Percentiles rank a stretch among this genome's conserved stretches.
Conservation (phyloP, 2,113 vertebrate genomes). For the Calidris pugnax region DNA sequence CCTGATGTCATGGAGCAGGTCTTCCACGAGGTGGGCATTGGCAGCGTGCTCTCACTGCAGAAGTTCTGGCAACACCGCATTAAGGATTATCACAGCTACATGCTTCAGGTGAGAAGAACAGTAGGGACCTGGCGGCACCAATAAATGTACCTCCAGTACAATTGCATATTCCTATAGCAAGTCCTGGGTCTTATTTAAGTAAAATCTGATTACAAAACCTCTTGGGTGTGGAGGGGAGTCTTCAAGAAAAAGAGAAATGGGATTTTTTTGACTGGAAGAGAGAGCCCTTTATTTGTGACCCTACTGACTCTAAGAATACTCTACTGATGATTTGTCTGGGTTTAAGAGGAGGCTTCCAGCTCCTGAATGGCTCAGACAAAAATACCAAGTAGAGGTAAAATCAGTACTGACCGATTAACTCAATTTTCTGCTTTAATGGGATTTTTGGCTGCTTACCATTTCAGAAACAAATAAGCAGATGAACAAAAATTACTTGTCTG, state of each 20-base stretch:
- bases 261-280: background rate
- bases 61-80: slow-evolving; percentile 98
- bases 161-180: background rate
- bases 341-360: background rate
- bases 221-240: background rate
- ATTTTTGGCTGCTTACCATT: background rate
- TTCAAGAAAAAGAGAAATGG: background rate
- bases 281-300: background rate
- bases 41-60: slow-evolving; percentile 92
- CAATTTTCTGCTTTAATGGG: background rate
- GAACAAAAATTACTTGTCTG: background rate
- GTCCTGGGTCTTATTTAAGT: background rate
- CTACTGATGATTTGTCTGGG: background rate
- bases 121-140: rapidly evolving
- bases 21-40: slow-evolving; percentile 94
- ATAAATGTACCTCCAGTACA: background rate
- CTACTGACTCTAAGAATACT: background rate
- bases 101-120: slow-evolving; percentile 86
- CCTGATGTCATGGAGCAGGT: slow-evolving; percentile 96
- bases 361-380: background rate
- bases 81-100: slow-evolving; percentile 97
- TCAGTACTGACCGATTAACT: background rate
- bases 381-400: background rate
- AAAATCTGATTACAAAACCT: background rate
- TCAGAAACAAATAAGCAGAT: background rate